Evolutionary conservation across 1,140 invertebrate species (phyloP), one percentile per base, ranked within the genome.

Genomic region (Meloidogyne exigua): DNA sequence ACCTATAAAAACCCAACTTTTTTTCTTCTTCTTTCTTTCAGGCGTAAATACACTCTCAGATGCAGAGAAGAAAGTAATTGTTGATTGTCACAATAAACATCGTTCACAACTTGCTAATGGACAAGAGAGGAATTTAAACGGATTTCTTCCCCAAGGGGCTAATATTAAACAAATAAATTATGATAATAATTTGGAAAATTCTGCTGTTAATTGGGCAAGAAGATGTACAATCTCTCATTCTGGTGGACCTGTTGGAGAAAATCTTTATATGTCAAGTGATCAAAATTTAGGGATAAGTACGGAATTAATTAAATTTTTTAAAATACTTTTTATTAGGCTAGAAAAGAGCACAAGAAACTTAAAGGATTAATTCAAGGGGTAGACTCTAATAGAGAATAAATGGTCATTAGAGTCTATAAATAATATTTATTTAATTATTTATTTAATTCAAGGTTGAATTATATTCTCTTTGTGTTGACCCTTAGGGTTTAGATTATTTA

Each of bases 41-140:
- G 42, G 2, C 1, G 13, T 44, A 1, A 44, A 44, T 44, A 44
- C 42, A 15, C 42, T 44, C 2, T 15, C 42, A 1, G 42, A 44
- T 1, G 12, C 42, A 15, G 42, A 44, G 15, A 44, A 18, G 4
- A 44, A 15, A 15, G 12, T 18, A 13, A 44, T 44, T 1, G 13
- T 44, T 15, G 15, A 44, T 15, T 67, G 65, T 67, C 68, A 70
- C 68, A 70, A 70, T 12, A n/a, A 70, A 10, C 26, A 70, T 26
- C 68, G 68, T 49, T 70, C 68, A 12, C 36, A 36, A 49, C 25
- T 70, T 9, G 68, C 68, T 49, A 62, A 70, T 18, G 68, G 68
- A n/a, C 21, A 21, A n/a, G 23, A 21, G 4, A 2, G 11, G 26
- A 70, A 70, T 21, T 9, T 18, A 13, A 70, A 3, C 7, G 68